Percentiles rank a stretch among this genome's conserved stretches.
Conservation (phyloP, 2,888 invertebrate species). For the Teleogryllus oceanicus region DNA sequence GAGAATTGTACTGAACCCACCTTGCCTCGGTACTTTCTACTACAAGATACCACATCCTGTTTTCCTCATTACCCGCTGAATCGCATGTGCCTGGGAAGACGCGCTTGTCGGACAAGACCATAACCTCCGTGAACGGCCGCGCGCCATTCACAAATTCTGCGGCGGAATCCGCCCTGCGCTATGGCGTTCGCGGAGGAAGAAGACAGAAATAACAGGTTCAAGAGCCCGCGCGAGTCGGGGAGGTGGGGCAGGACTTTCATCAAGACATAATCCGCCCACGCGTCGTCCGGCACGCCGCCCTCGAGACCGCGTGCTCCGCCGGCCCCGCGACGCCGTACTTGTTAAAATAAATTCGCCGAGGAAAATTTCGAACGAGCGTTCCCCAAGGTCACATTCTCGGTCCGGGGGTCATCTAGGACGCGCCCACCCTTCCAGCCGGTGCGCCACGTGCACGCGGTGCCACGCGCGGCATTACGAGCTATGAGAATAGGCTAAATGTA, state of each 20-base stretch:
- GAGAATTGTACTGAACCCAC: background rate
- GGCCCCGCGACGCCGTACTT: background rate
- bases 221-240: background rate
- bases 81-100: background rate
- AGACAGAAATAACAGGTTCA: background rate
- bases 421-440: background rate
- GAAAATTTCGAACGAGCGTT: conserved; percentile 7
- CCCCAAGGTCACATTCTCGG: background rate
- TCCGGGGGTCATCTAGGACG: background rate
- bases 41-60: background rate
- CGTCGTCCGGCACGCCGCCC: background rate
- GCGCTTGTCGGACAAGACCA: background rate
- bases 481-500: background rate
- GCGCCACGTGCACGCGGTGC: background rate
- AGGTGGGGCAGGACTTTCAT: background rate
- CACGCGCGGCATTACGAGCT: background rate
- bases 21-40: background rate
- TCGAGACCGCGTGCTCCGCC: background rate
- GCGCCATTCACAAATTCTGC: background rate
- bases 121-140: background rate
- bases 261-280: conserved; percentile 10
- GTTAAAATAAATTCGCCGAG: conserved; percentile 4
- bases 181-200: background rate
- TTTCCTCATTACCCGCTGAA: background rate
- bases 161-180: background rate